Base-by-base conservation (phyloP, 1,140 invertebrate species). In the Melipona quadrifasciata region DNA sequence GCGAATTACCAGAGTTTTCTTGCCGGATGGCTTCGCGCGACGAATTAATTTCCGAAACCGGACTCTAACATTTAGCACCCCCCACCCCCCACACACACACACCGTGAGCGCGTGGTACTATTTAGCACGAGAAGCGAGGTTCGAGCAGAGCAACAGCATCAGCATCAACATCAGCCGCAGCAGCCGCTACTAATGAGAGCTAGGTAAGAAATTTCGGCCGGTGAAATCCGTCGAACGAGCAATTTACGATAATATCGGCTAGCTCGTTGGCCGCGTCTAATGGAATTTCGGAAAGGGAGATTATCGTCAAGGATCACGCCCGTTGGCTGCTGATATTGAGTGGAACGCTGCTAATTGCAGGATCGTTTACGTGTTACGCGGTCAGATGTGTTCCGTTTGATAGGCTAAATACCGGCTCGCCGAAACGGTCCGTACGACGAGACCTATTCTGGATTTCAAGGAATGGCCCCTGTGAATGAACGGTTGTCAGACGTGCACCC, bases 331-430 rank as follows among this genome's bases (percentile, higher is more conserved):
- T 67, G 77, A 84, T 84, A 84, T 80, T 80, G 77, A 80, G 65
- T 65, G 82, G 82, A 72, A 64, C 82, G 77, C 77, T 80, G 77
- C 83, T 84, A 84, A 84, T 84, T 84, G 83, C 78, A 53, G 78
- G 83, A 84, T 84, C 83, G 83, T 84, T 84, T 84, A 84, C 83
- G 78, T 67, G 83, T 84, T 80, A 80, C 83, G 83, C 83, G 83
- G 83, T 84, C 83, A 84, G 83, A 84, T 84, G 47, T 65, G 83
- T 84, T 67, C 77, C 83, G 83, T 84, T 80, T 80, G 83, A 84
- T 84, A 84, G 83, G 78, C 70, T 84, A 84, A 84, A 84, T 73
- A 70, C 51, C 77, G 34, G 57, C 58, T 31, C 55, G 58, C 24
- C 61, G 75, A 79, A 79, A 77, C 67, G 39, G 65, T 57, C 51